Evolutionary conservation across 1,140 invertebrate species (phyloP), one percentile per base, ranked within the genome.

Genomic region (Tetraneura akinire): DNA sequence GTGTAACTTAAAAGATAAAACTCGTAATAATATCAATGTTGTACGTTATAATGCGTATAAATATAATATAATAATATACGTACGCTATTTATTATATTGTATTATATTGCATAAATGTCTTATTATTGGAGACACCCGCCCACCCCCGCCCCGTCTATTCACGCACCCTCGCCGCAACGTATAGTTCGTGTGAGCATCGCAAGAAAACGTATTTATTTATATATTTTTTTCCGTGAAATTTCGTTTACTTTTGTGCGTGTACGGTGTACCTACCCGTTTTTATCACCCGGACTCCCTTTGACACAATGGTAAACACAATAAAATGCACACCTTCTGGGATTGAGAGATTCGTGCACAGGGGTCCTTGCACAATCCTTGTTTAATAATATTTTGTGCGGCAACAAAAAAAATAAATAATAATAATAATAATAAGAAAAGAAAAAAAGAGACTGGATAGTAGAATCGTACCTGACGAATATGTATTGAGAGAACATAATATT

Each of bases 361-460:
- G 73, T 21, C 11, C 42, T 11, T 21, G 29, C 37, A 16, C 51
- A 74, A 60, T 55, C 23, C 74, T 57, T 78, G 74, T 78, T 78
- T 78, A 47, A 78, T 78, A 78, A 78, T 78, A 78, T 78, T 78
- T 78, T 78, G 74, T 78, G 74, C 74, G 74, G 74, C 62, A 32
- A 78, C 74, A 78, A 37, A 57, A 57, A 76, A 78, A 74, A 60
- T n/a, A n/a, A n/a, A n/a, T n/a, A n/a, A n/a, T n/a, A n/a, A n/a
- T n/a, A n/a, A n/a, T n/a, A n/a, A n/a, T n/a, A n/a, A n/a, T n/a
- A n/a, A n/a, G n/a, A 57, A 3, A 42, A 74, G 26, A 21, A 51
- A 62, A 14, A 45, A 78, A 78, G 9, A 13, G 4, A 78, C 5
- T 6, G 14, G 13, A 4, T 10, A 71, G 68, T 29, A 47, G 26